phyloP scores from a whole-genome alignment of 2,888 invertebrate species.

The Synergus itoensis region DNA sequence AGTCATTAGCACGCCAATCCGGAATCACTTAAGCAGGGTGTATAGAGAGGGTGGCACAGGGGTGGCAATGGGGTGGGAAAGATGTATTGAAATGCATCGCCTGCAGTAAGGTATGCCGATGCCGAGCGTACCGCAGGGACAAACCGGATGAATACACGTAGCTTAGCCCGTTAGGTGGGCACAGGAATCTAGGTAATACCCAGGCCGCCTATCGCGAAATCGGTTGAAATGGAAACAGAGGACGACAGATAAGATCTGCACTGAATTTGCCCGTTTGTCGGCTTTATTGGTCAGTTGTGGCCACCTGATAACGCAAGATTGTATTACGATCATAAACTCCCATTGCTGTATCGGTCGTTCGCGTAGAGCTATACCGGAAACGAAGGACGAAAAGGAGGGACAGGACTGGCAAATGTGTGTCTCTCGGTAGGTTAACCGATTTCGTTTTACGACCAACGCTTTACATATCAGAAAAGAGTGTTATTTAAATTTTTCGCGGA shows the following conservation, averaged over 20 bases:
- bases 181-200: constrained; percentile 48
- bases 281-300: constrained; percentile 62
- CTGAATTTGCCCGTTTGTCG: constrained; percentile 54
- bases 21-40: constrained; percentile 62
- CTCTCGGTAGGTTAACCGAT: constrained; percentile 56
- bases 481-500: not conserved
- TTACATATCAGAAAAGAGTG: not conserved
- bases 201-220: constrained; percentile 44
- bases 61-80: constrained; percentile 40
- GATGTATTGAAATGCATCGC: constrained; percentile 64
- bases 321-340: constrained; percentile 62
- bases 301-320: constrained; percentile 65
- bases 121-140: not conserved
- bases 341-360: constrained; percentile 48
- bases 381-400: constrained; percentile 45
- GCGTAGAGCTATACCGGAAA: constrained; percentile 49
- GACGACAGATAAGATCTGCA: constrained; percentile 62
- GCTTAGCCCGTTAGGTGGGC: constrained; percentile 45
- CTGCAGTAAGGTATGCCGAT: constrained; percentile 37
- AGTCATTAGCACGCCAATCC: constrained; percentile 56
- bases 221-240: constrained; percentile 55
- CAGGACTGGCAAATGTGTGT: constrained; percentile 45
- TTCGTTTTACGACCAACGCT: constrained; percentile 59
- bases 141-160: constrained; percentile 33
- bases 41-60: not conserved